Evolutionary conservation across 92 coral and sea anemone genomes (phyloP).

Genomic region (Porites divaricata): DNA sequence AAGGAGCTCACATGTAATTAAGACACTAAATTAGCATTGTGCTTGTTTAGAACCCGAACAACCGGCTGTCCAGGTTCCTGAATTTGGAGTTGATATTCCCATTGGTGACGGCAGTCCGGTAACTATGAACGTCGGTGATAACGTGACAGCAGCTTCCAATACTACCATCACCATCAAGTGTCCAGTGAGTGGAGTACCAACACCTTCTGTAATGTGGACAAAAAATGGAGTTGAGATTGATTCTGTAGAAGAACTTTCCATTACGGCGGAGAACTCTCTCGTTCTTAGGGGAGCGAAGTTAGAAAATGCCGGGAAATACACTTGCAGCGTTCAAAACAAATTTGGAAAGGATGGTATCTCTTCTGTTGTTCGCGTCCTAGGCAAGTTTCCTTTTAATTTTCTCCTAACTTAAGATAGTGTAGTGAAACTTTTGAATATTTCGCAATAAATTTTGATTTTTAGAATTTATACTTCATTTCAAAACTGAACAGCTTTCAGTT

Average conservation of each 20-base stretch:
- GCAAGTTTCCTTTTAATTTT: constrained; percentile 19
- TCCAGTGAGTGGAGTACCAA: constrained; percentile 69
- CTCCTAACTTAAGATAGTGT: not conserved
- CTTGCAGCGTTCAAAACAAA: constrained; percentile 56
- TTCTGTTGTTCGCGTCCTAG: constrained; percentile 1
- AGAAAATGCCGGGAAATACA: constrained; percentile 62
- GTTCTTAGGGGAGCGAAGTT: constrained; percentile 46
- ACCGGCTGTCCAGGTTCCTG: constrained; percentile 45
- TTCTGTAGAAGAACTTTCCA: constrained; percentile 14
- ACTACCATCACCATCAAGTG: constrained; percentile 64
- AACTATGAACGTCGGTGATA: constrained; percentile 49
- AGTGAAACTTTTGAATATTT: not conserved
- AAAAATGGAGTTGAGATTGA: constrained; percentile 53
- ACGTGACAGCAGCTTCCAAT: constrained; percentile 65
- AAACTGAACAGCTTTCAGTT: too few species aligned
- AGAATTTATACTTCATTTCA: too few species aligned
- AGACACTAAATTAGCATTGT: not conserved
- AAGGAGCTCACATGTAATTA: not conserved
- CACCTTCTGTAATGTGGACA: constrained; percentile 67
- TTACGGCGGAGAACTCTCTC: constrained; percentile 52
- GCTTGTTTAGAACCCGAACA: constrained; percentile 29
- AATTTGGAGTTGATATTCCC: constrained; percentile 42
- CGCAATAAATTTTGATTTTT: too few species aligned
- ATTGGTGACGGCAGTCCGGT: constrained; percentile 52
- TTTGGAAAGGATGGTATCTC: constrained; percentile 9